Evolutionary conservation across 2,888 invertebrate genomes (phyloP), one percentile per base, ranked within the genome.

Genomic region (Scaptomyza caliginosa): DNA sequence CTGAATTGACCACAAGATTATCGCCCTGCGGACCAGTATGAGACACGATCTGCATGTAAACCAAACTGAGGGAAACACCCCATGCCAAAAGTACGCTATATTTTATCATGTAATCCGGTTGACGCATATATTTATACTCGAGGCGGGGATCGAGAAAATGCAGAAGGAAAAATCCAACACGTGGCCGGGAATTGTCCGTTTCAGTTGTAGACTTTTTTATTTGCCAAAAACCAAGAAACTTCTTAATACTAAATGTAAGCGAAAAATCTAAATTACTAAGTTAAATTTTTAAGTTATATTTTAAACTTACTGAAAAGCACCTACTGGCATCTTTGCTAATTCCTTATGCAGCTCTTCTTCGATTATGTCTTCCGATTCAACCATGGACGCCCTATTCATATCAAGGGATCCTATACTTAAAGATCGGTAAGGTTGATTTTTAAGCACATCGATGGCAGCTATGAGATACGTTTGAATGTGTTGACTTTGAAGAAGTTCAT

Each of bases 51-150:
- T 68, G 43, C 40, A 93, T 92, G 79, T 95, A 94, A 30, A 95
- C 92, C 1, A 93, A 84, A 49, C 93, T 92, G 21, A 93, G 91
- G 51, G 93, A 93, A 13, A 95, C 92, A 32, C 93, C 78, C 19
- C 93, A 91, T 10, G 94, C 93, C 74, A 94, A 93, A 1, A 94
- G 90, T 19, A 95, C 91, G 86, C 95, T 97, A 89, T 96, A 97
- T 89, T 96, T 97, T 86, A 96, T 95, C 64, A 97, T 93, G 0
- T 96, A 95, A 92, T 98, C 98, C 0, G 95, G 94, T 74, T 96
- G 93, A 39, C 93, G 91, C 46, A 96, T 90, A 89, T 95, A 97
- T 1, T 94, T 93, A 76, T 94, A 92, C 90, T 98, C 97, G 93
- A 93, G 38, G 90, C 91, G 58, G 89, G 93, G 8, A 78, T 93